Percentiles rank a stretch among this genome's conserved stretches.
Evolutionary conservation across 2,113 vertebrate genomes (phyloP).

Genomic region (Dicaeum eximium): DNA sequence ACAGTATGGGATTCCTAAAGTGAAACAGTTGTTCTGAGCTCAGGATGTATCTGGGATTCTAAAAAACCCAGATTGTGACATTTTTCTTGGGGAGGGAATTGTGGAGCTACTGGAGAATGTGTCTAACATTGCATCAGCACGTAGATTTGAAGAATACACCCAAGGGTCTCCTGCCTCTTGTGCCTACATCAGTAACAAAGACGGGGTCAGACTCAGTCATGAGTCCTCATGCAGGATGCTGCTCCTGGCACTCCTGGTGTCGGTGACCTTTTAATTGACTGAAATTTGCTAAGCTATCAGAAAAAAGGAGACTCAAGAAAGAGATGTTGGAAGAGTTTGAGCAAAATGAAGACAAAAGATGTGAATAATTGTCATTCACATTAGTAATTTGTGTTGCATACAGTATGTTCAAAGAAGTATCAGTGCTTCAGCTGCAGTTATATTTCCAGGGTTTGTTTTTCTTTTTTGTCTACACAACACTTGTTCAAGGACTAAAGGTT

Average conservation of each 20-base stretch:
- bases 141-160: neutral
- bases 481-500: neutral
- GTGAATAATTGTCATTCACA: neutral
- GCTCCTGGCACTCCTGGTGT: neutral
- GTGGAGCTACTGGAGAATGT: neutral
- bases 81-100: neutral
- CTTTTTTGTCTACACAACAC: neutral
- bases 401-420: neutral
- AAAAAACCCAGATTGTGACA: neutral
- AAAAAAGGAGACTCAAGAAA: neutral
- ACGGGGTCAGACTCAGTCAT: neutral
- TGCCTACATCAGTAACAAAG: neutral
- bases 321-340: neutral
- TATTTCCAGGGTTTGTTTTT: neutral
- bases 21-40: neutral
- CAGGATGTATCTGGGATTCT: neutral
- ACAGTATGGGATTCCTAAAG: neutral
- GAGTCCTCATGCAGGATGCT: neutral
- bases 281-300: neutral
- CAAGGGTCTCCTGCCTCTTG: neutral
- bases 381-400: neutral
- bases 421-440: neutral
- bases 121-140: neutral
- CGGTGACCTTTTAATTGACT: neutral
- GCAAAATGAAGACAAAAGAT: neutral